Evolutionary conservation across 2,888 invertebrate genomes (phyloP), one percentile per base, ranked within the genome.

Genomic region (Lapara coniferarum): DNA sequence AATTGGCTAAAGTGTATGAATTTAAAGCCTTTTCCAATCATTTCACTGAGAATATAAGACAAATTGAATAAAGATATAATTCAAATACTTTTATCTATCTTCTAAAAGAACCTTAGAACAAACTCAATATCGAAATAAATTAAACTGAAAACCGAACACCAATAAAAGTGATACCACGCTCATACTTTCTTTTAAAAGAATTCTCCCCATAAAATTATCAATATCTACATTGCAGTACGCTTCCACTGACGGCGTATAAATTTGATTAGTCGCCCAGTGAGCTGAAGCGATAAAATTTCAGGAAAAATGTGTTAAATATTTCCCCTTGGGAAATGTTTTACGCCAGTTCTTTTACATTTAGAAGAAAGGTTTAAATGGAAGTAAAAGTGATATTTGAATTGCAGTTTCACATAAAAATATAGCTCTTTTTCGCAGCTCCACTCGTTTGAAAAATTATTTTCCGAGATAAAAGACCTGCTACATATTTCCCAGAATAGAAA

Each of bases 261-360:
- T 77, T 74, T 75, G 76, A 78, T 78, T 75, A 79, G 70, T 67
- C 66, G 58, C 67, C 63, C 58, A 71, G 66, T 63, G 71, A 71
- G 67, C 55, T 16, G 74, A 71, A n/a, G 58, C 68, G 69, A 58
- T 53, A 68, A 66, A 67, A 67, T 49, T 67, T 57, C 46, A 51
- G 56, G 30, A n/a, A 25, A 49, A 51, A n/a, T n/a, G 14, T 57
- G 56, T 49, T 57, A 30, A 57, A 57, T 55, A 14, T 44, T n/a
- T 53, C 46, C 46, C 16, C 57, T 49, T 56, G 16, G 14, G 14
- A 56, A 66, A 53, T 16, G 46, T 63, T 19, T 44, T 57, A 5
- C 2, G 25, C 13, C 7, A 30, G 5, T 12, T 57, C 25, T 30
- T 10, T 19, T 25, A 0, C 55, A 55, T 16, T 37, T 59, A 44